A percentile compares a stretch with the other conserved stretches of the same genome.
phyloP scores from a whole-genome alignment of 1,140 invertebrate genomes.

The Lysiphlebus fabarum region DNA sequence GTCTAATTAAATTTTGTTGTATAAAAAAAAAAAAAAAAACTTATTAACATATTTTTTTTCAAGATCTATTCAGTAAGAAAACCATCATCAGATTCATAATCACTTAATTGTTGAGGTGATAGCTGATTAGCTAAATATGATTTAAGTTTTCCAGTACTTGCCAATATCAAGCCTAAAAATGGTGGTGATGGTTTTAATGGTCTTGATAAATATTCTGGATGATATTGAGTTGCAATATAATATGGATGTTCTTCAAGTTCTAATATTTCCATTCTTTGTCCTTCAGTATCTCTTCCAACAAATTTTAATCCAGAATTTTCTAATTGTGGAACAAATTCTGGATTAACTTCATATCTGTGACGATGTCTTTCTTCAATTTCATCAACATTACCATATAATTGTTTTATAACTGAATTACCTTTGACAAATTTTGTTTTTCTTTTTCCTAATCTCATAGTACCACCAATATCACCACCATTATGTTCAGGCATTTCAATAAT shows the following conservation, averaged over 20 bases:
- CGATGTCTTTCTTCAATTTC: slow-evolving; percentile 92
- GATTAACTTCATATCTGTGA: slow-evolving; percentile 95
- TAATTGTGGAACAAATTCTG: slow-evolving; percentile 73
- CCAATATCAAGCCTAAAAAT: slow-evolving; percentile 90
- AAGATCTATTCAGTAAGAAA: background rate
- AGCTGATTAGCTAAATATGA: slow-evolving; percentile 67
- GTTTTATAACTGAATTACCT: slow-evolving; percentile 61
- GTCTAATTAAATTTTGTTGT: too few relatives aligned
- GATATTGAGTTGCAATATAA: slow-evolving; percentile 94
- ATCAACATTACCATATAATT: slow-evolving; percentile 80
- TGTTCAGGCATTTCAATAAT: slow-evolving; percentile 99
- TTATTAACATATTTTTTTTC: too few relatives aligned
- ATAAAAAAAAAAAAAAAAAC: too few relatives aligned
- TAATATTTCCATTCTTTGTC: slow-evolving; percentile 82
- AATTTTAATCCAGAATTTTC: slow-evolving; percentile 85
- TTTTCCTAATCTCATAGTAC: slow-evolving; percentile 96
- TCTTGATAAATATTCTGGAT: slow-evolving; percentile 94
- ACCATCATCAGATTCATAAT: slow-evolving; percentile 61
- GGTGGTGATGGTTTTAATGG: slow-evolving; percentile 92
- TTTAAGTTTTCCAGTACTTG: slow-evolving; percentile 73
- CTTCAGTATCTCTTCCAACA: slow-evolving; percentile 74
- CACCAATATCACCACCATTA: slow-evolving; percentile 87
- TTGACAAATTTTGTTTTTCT: slow-evolving; percentile 78
- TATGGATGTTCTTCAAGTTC: slow-evolving; percentile 78
- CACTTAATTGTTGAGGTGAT: slow-evolving; percentile 65